Percentiles rank a stretch among this genome's conserved stretches.
phyloP scores from a whole-genome alignment of 2,797 vertebrate species.

The Chelon labrosus region DNA sequence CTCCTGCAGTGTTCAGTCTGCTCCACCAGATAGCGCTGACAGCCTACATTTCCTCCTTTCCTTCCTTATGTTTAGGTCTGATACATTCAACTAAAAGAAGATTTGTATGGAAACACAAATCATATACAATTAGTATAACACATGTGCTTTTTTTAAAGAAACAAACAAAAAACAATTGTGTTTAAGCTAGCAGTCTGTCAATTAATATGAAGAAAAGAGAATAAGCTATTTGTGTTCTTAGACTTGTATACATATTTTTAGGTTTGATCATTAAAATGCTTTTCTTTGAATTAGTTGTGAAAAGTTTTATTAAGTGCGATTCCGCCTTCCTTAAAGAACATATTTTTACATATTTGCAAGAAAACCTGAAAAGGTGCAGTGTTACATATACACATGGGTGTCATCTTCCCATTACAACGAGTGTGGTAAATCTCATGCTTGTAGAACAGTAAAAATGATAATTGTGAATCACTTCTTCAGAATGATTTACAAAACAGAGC shows the following conservation, averaged over 20 bases:
- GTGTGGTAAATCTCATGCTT: background rate
- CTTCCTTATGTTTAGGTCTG: background rate
- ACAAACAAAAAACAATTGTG: background rate
- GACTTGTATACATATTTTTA: background rate
- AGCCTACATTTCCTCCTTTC: slow-evolving; percentile 37
- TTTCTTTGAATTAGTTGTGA: background rate
- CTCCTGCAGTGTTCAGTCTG: slow-evolving; percentile 51
- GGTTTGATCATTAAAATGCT: background rate
- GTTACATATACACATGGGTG: too few relatives aligned
- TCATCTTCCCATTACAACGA: too few relatives aligned
- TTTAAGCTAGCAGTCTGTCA: background rate
- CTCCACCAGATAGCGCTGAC: slow-evolving; percentile 75
- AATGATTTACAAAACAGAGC: slow-evolving; percentile 29
- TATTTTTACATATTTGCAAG: background rate
- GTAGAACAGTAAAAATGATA: background rate
- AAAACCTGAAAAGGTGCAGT: background rate
- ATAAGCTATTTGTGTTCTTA: background rate
- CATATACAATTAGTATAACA: background rate
- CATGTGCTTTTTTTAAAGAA: background rate
- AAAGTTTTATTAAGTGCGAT: background rate
- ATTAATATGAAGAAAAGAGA: background rate
- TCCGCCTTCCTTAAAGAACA: background rate
- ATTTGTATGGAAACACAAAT: background rate
- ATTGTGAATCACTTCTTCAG: background rate
- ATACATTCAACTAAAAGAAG: background rate